Percentiles rank a stretch among this genome's conserved stretches.
Evolutionary conservation across 2,113 vertebrate genomes (phyloP).

Genomic region (Myodes glareolus): DNA sequence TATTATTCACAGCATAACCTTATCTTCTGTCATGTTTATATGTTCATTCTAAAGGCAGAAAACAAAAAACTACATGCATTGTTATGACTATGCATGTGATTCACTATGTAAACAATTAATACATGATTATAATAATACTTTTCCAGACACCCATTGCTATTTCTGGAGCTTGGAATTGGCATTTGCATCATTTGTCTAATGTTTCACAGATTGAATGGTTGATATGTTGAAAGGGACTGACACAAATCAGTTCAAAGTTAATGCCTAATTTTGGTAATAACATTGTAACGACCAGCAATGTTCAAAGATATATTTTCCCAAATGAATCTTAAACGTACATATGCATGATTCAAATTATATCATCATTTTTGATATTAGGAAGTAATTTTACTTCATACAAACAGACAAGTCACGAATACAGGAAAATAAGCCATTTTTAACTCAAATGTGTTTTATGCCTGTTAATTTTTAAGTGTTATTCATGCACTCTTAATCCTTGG

Average conservation of each 20-base stretch:
- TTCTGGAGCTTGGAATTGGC: not conserved
- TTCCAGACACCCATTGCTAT: not conserved
- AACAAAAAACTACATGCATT: not conserved
- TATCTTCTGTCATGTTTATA: not conserved
- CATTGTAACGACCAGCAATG: not conserved
- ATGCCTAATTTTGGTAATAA: not conserved
- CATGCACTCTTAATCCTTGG: not conserved
- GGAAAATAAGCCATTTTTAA: not conserved
- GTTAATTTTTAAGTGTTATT: not conserved
- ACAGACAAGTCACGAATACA: not conserved
- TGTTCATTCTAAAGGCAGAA: slow-evolving; percentile 21
- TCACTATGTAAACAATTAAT: not conserved
- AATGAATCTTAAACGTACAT: not conserved
- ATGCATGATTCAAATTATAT: not conserved
- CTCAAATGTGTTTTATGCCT: not conserved
- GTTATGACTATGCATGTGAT: not conserved
- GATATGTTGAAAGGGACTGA: not conserved
- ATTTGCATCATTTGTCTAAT: not conserved
- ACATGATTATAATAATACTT: not conserved
- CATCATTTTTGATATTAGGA: not conserved
- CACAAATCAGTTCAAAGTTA: not conserved
- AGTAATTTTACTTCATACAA: not conserved
- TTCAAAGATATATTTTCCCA: not conserved
- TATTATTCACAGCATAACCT: not conserved
- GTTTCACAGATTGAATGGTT: not conserved